Conservation (phyloP, 2,888 invertebrate species). For the Lordiphosa andalusiaca region DNA sequence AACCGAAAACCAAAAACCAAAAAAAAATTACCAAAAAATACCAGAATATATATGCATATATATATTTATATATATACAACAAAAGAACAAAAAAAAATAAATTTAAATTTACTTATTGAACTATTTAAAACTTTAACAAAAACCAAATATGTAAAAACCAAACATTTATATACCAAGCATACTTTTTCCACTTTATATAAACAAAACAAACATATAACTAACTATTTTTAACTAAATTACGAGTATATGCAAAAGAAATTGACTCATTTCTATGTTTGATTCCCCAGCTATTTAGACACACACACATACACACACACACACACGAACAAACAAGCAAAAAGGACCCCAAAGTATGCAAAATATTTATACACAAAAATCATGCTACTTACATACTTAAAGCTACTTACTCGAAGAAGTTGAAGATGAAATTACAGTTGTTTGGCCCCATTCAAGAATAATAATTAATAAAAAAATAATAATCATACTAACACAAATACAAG, state of each 20-base stretch:
- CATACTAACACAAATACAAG: too few relatives aligned
- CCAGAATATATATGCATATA: conserved; percentile 29
- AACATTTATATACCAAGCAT: conserved; percentile 49
- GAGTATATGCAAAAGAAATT: too few relatives aligned
- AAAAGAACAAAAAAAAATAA: conserved; percentile 8
- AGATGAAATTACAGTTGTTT: conserved; percentile 3
- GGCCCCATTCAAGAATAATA: conserved; percentile 10
- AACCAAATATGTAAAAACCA: conserved; percentile 27
- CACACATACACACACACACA: conserved; percentile 1
- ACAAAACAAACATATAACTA: conserved; percentile 27
- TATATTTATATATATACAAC: conserved; percentile 23
- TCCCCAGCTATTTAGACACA: conserved; percentile 8
- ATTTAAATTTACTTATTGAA: too few relatives aligned
- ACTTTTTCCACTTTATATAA: conserved; percentile 67
- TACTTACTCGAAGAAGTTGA: background rate
- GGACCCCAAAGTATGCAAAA: background rate
- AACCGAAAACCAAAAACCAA: conserved; percentile 39
- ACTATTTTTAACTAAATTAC: conserved; percentile 31
- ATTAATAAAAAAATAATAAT: too few relatives aligned
- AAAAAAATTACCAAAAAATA: conserved; percentile 13
- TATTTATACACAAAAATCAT: conserved; percentile 25
- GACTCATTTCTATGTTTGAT: conserved; percentile 27
- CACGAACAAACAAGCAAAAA: background rate
- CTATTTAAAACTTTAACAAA: conserved; percentile 28
- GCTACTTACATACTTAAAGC: conserved; percentile 6